phyloP scores from a whole-genome alignment of 2,113 vertebrate genomes.

The Notarius quadriscutis region DNA sequence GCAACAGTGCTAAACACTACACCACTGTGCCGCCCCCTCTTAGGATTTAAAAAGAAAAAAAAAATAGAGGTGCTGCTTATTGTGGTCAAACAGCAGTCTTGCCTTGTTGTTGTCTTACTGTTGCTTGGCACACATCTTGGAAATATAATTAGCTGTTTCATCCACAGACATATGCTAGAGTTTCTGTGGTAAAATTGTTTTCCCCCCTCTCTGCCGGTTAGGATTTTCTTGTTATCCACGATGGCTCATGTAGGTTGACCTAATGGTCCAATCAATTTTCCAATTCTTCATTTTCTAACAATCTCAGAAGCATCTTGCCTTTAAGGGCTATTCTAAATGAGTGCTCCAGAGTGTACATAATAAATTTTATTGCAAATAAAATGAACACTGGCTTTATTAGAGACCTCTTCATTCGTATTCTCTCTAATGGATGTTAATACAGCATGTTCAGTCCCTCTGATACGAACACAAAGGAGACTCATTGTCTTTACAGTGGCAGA shows the following conservation, averaged over 20 bases:
- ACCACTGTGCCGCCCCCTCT: too few relatives aligned
- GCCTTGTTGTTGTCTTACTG: neutral
- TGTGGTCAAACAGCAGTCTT: neutral
- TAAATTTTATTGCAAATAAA: neutral
- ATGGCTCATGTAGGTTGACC: neutral
- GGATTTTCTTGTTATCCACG: neutral
- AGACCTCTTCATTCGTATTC: neutral
- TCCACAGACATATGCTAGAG: neutral
- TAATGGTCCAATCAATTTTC: neutral
- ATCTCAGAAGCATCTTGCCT: neutral
- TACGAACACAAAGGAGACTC: conserved; percentile 80
- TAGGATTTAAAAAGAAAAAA: neutral
- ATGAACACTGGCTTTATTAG: neutral
- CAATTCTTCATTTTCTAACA: neutral
- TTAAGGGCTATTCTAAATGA: neutral
- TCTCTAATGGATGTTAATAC: neutral
- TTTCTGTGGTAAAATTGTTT: neutral
- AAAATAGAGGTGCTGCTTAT: neutral
- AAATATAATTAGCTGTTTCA: conserved; percentile 9
- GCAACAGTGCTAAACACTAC: too few relatives aligned
- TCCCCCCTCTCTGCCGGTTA: neutral
- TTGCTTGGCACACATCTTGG: neutral
- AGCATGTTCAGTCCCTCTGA: neutral
- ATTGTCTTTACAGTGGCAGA: conserved; percentile 79
- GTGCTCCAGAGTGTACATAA: neutral